Percentiles rank a stretch among this genome's conserved stretches.
phyloP scores from a whole-genome alignment of 2,113 vertebrate genomes.

The Sinocyclocheilus anshuiensis region DNA sequence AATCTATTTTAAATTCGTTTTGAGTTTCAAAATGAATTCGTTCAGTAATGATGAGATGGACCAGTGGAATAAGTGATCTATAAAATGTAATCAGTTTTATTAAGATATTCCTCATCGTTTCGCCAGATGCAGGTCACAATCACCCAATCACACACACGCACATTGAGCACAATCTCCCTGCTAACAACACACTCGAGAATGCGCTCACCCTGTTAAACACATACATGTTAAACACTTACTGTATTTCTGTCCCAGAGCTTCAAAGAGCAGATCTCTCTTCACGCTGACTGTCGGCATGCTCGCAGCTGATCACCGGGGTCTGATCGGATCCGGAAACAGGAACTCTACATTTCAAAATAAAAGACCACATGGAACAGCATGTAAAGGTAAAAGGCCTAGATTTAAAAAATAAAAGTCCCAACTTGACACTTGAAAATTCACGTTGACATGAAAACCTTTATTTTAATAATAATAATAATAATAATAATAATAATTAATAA shows the following conservation, averaged over 20 bases:
- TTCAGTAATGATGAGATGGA: neutral
- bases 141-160: neutral
- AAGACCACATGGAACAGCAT: neutral
- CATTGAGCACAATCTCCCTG: neutral
- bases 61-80: neutral
- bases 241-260: conserved; percentile 83
- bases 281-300: conserved; percentile 93
- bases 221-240: conserved; percentile 75
- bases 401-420: neutral
- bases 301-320: conserved; percentile 21
- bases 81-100: neutral
- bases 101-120: neutral
- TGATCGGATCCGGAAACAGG: neutral
- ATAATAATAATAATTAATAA: no score
- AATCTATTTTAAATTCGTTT: neutral
- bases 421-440: neutral
- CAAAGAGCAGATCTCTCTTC: conserved; percentile 85
- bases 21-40: neutral
- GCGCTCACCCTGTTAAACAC: accelerated
- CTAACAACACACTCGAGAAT: neutral
- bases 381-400: no score
- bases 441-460: no score
- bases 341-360: conserved; percentile 32
- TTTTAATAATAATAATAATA: no score
- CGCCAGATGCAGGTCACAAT: neutral